phyloP scores from a whole-genome alignment of 2,888 invertebrate genomes.

The Orchesellides sinensis region DNA sequence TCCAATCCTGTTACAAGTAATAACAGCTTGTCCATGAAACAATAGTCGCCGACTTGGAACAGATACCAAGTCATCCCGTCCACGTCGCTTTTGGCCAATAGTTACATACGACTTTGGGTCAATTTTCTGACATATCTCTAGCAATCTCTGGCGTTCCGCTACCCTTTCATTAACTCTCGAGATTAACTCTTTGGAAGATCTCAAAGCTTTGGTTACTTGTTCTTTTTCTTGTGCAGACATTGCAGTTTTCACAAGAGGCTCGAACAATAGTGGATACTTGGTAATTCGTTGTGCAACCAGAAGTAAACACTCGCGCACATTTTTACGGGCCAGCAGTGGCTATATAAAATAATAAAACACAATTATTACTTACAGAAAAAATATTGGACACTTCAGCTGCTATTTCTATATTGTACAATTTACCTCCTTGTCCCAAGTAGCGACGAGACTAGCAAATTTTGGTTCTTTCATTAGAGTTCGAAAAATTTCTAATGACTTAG shows the following conservation, averaged over 20 bases:
- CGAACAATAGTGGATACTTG: constrained; percentile 95
- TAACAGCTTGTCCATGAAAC: constrained; percentile 72
- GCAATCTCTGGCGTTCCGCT: constrained; percentile 92
- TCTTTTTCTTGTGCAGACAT: constrained; percentile 90
- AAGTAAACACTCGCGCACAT: constrained; percentile 96
- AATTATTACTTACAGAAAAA: neutral
- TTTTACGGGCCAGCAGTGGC: constrained; percentile 93
- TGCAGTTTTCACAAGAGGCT: constrained; percentile 93
- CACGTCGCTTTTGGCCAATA: constrained; percentile 80
- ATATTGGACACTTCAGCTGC: too few species aligned
- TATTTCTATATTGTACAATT: too few species aligned
- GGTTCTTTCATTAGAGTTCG: constrained; percentile 70
- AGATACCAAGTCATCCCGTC: constrained; percentile 70
- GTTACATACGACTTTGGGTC: constrained; percentile 95
- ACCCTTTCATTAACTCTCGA: constrained; percentile 95
- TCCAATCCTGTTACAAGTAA: constrained; percentile 66
- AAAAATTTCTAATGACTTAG: constrained; percentile 73
- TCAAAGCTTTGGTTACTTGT: constrained; percentile 84
- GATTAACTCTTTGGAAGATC: constrained; percentile 83
- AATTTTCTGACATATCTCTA: constrained; percentile 94
- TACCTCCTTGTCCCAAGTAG: constrained; percentile 72
- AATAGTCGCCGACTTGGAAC: constrained; percentile 71
- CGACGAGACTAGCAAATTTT: constrained; percentile 73
- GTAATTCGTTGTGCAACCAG: constrained; percentile 97
- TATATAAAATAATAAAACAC: constrained; percentile 12